Evolutionary conservation across 2,888 invertebrate species (phyloP).

Genomic region (Axea sp.): DNA sequence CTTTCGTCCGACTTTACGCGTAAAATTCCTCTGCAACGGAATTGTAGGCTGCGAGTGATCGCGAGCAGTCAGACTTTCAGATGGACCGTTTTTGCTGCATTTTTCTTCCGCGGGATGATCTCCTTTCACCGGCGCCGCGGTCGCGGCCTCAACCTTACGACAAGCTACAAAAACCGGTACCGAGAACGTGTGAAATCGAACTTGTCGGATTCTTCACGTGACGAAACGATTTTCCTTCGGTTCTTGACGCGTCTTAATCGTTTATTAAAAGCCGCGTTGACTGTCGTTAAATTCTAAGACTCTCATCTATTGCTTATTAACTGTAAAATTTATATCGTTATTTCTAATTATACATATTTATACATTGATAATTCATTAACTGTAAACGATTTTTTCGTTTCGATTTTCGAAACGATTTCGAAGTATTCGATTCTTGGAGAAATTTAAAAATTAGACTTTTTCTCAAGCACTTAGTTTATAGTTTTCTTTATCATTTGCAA

Average conservation of each 20-base stretch:
- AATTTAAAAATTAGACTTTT: no score
- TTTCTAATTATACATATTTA: no score
- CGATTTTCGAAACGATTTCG: no score
- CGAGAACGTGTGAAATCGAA: constrained; percentile 43
- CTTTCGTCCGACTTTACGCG: constrained; percentile 1
- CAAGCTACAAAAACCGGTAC: constrained; percentile 19
- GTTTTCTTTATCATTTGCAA: no score
- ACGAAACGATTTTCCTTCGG: constrained; percentile 9
- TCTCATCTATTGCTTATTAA: no score
- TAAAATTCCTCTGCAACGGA: constrained; percentile 8
- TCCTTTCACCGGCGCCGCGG: constrained; percentile 58
- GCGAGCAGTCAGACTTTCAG: constrained; percentile 16
- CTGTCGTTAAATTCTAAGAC: no score
- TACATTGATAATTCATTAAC: no score
- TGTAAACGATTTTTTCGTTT: no score
- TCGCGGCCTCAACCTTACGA: constrained; percentile 22
- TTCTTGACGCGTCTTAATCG: neutral
- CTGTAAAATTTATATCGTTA: no score
- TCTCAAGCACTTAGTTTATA: no score
- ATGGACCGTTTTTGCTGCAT: constrained; percentile 32
- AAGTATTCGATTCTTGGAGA: no score
- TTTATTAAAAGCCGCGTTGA: no score
- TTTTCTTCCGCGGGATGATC: constrained; percentile 56
- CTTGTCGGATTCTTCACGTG: constrained; percentile 27
- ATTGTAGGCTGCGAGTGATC: constrained; percentile 26